Evolutionary conservation across 2,888 invertebrate genomes (phyloP).

Genomic region (Alloscopus bannaensis): DNA sequence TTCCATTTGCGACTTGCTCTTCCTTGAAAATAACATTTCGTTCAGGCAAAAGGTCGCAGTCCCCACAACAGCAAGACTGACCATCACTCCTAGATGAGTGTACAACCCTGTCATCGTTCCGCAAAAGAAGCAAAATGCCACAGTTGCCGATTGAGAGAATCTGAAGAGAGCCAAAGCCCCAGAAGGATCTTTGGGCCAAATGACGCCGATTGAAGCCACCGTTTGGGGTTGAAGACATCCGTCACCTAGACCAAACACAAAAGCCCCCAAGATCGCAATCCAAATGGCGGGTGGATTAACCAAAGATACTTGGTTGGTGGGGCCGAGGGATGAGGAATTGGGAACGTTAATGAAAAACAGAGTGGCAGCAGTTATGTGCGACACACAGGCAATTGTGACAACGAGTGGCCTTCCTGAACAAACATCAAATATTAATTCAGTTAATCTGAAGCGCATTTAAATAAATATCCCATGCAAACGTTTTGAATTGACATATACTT

Average conservation of each 20-base stretch:
- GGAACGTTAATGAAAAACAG: conserved; percentile 93
- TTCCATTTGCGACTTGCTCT: too few relatives aligned
- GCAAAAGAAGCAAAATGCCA: conserved; percentile 18
- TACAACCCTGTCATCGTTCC: conserved; percentile 36
- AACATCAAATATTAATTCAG: neutral
- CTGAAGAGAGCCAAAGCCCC: conserved; percentile 98
- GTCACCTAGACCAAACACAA: conserved; percentile 91
- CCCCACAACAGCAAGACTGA: conserved; percentile 11
- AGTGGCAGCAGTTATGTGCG: conserved; percentile 89
- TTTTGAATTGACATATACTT: conserved; percentile 17
- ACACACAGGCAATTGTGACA: conserved; percentile 89
- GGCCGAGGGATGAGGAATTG: conserved; percentile 84
- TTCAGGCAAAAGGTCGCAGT: conserved; percentile 32
- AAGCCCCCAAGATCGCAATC: conserved; percentile 89
- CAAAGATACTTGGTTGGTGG: conserved; percentile 77
- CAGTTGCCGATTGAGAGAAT: conserved; percentile 37
- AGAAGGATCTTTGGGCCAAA: conserved; percentile 92
- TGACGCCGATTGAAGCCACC: conserved; percentile 91
- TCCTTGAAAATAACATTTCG: conserved; percentile 34
- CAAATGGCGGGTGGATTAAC: conserved; percentile 58
- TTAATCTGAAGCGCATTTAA: neutral
- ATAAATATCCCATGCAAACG: neutral
- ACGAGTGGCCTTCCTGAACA: conserved; percentile 85
- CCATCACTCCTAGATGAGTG: conserved; percentile 20
- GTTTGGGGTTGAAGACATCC: conserved; percentile 97